A percentile compares a stretch with the other conserved stretches of the same genome.
Conservation (phyloP, 2,888 invertebrate species). For the Machimus atricapillus region DNA sequence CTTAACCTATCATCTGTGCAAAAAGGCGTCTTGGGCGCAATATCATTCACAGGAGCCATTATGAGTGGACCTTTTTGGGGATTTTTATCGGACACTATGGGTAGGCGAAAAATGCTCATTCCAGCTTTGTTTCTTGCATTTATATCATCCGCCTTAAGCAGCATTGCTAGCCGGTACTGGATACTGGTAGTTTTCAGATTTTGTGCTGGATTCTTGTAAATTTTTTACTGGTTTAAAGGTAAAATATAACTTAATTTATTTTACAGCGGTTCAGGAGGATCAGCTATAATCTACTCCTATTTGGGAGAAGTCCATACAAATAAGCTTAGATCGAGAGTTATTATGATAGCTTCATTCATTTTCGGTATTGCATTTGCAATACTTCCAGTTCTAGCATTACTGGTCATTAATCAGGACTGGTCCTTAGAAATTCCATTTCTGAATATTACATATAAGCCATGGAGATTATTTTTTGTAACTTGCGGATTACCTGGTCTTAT, state of each 20-base stretch:
- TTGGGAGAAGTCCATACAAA: slow-evolving; percentile 65
- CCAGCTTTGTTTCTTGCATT: slow-evolving; percentile 63
- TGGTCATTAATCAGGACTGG: slow-evolving; percentile 56
- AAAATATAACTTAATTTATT: neutral
- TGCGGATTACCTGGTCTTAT: slow-evolving; percentile 55
- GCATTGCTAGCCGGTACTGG: slow-evolving; percentile 63
- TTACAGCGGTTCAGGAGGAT: slow-evolving; percentile 61
- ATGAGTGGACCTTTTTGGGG: slow-evolving; percentile 67
- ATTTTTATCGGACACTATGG: slow-evolving; percentile 66
- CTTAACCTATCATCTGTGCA: slow-evolving; percentile 58
- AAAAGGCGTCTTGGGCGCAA: slow-evolving; percentile 61
- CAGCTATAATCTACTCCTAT: slow-evolving; percentile 65
- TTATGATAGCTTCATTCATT: slow-evolving; percentile 56
- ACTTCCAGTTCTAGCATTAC: slow-evolving; percentile 55
- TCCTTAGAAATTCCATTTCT: slow-evolving; percentile 51
- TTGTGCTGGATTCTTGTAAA: slow-evolving; percentile 66
- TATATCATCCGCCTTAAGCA: slow-evolving; percentile 62
- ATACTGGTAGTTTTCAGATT: slow-evolving; percentile 64
- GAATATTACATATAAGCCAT: slow-evolving; percentile 55
- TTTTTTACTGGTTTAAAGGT: slow-evolving; percentile 46
- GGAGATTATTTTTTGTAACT: slow-evolving; percentile 56
- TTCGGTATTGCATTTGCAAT: slow-evolving; percentile 55
- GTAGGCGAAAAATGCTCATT: slow-evolving; percentile 62
- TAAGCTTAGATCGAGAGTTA: slow-evolving; percentile 61
- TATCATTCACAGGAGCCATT: slow-evolving; percentile 63